These are phyloP conservation scores for Anthophora plumipes DNA, from an alignment of 2,888 invertebrate genomes.

Conservation along the genomic window DNA sequence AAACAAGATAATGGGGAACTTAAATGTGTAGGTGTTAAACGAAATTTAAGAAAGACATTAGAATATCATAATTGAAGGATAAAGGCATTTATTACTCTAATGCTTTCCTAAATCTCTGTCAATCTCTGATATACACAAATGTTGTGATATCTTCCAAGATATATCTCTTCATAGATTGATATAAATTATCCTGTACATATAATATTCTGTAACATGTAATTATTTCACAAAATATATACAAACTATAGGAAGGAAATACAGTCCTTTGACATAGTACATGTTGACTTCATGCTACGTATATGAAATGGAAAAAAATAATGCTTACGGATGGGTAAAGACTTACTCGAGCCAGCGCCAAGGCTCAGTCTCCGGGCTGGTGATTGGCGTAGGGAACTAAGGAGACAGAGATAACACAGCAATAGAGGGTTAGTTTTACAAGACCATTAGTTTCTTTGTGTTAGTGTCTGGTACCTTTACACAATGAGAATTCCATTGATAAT, in stretches of 20 bases:
- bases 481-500: conserved; percentile 58
- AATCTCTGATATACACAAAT: too few species aligned
- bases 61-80: neutral
- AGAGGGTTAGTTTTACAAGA: conserved; percentile 74
- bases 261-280: conserved; percentile 32
- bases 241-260: conserved; percentile 18
- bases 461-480: conserved; percentile 67
- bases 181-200: neutral
- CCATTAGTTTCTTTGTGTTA: conserved; percentile 67
- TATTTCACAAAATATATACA: conserved; percentile 11
- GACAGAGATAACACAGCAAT: conserved; percentile 82
- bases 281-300: conserved; percentile 68
- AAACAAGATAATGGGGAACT: neutral
- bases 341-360: conserved; percentile 96
- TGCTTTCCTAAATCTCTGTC: neutral
- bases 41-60: neutral
- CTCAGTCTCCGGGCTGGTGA: conserved; percentile 95
- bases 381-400: conserved; percentile 94
- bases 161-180: neutral
- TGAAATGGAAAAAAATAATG: conserved; percentile 74
- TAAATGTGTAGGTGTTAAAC: conserved; percentile 9
- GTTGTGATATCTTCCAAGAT: neutral
- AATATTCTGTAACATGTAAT: conserved; percentile 1
- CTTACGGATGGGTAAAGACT: conserved; percentile 85
- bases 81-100: neutral